These are phyloP conservation scores for Cosmopolites sordidus DNA, from an alignment of 2,888 invertebrate species.

Conservation along the genomic window DNA sequence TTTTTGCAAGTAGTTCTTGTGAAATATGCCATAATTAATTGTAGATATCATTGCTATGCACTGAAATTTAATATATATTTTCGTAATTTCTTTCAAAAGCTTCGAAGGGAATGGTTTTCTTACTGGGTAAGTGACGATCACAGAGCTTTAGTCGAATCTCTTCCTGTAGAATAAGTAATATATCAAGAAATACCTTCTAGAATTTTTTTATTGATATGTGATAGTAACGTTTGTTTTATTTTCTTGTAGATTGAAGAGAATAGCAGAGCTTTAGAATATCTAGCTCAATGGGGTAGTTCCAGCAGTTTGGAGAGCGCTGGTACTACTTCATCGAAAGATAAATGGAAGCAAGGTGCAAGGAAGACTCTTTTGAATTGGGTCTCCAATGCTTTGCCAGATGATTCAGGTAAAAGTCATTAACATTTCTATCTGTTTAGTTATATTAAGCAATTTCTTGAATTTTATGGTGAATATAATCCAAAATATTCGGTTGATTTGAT, in stretches of 20 bases:
- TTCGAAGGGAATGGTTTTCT: constrained; percentile 46
- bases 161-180: neutral
- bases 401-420: constrained; percentile 49
- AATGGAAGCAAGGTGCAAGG: constrained; percentile 85
- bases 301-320: constrained; percentile 81
- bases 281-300: constrained; percentile 76
- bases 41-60: no score
- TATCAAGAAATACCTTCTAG: no score
- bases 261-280: constrained; percentile 80
- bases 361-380: constrained; percentile 93
- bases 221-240: constrained; percentile 2
- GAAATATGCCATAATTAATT: no score
- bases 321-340: constrained; percentile 64
- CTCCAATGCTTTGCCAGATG: constrained; percentile 84
- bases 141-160: constrained; percentile 7
- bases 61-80: constrained; percentile 26
- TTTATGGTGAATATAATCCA: no score
- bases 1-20: no score
- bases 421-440: no score
- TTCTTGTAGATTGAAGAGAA: constrained; percentile 87
- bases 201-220: no score
- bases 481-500: no score
- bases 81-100: constrained; percentile 41
- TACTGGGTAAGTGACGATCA: constrained; percentile 40
- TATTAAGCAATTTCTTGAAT: no score